Percentiles rank a stretch among this genome's conserved stretches.
phyloP scores from a whole-genome alignment of 2,888 invertebrate genomes.

The Cryptocephalus moraei region DNA sequence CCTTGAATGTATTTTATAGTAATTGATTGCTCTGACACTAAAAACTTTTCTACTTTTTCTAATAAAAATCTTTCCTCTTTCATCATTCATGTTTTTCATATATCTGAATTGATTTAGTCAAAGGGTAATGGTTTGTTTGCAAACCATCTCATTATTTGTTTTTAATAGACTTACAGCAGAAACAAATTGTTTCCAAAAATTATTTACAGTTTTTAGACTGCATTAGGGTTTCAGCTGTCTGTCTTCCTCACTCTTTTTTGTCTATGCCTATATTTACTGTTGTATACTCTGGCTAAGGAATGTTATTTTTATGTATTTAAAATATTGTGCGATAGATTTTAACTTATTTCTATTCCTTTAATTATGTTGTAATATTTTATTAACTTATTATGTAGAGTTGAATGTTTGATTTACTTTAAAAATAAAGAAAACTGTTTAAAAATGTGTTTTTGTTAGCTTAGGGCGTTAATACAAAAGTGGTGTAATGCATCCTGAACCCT shows the following conservation, averaged over 20 bases:
- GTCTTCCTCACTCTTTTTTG: neutral
- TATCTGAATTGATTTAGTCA: too few species aligned
- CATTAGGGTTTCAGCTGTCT: neutral
- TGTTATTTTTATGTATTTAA: slow-evolving; percentile 21
- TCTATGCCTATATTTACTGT: neutral
- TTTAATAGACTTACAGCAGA: too few species aligned
- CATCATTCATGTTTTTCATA: too few species aligned
- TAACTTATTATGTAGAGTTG: slow-evolving; percentile 27
- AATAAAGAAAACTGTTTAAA: slow-evolving; percentile 17
- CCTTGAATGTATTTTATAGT: too few species aligned
- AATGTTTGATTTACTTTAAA: slow-evolving; percentile 27
- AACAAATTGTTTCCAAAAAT: too few species aligned
- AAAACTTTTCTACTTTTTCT: too few species aligned
- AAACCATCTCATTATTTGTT: too few species aligned
- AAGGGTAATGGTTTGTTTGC: too few species aligned
- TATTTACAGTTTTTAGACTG: neutral
- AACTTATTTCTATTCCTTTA: slow-evolving; percentile 27
- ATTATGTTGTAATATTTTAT: slow-evolving; percentile 30
- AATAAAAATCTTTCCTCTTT: too few species aligned
- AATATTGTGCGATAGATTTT: slow-evolving; percentile 24
- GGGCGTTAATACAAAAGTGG: too few species aligned
- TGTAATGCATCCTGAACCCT: too few species aligned
- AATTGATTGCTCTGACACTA: too few species aligned
- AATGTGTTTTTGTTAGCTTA: neutral
- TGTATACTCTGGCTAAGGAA: slow-evolving; percentile 20